Evolutionary conservation across 2,113 vertebrate genomes (phyloP), one percentile per base, ranked within the genome.

Genomic region (Corythornis cristatus): DNA sequence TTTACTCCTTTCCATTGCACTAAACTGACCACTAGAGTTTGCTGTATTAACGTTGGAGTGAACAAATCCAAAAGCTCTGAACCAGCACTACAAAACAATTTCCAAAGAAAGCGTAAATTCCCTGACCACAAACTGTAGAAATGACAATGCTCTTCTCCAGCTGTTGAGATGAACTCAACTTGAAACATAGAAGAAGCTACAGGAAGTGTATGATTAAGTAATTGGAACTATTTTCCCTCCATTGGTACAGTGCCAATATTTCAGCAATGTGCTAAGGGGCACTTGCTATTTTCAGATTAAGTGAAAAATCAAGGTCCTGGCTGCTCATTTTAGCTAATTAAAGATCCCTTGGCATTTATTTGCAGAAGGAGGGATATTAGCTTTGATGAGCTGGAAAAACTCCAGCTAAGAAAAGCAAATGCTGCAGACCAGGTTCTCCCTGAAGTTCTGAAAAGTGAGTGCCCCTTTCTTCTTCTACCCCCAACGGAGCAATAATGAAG

Each of bases 21-120:
- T n/a, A 9, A 3, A 74, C 28, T 93, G 94, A 95, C 96, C 94
- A 96, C 96, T 96, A 96, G 94, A 95, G 96, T 91, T 88, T 96
- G 96, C 95, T 96, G 68, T 94, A 74, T 86, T 94, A 96, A 94
- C 64, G 0, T 91, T 79, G 0, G 3, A 92, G 78, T 71, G 78
- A 93, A 40, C 26, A 90, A 87, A 94, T 31, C 29, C 51, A 77
- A 80, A 90, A 64, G n/a, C 50, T 80, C 71, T 91, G 71, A 94
- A 89, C 21, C 12, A 91, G 60, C 18, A 29, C 56, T 70, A 83
- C 29, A 61, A 88, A 90, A 71, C 0, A 46, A 42, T 80, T 70
- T 83, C 62, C 74, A 73, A 72, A 83, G 81, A 70, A 89, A 95
- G 35, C 22, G 53, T 68, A 15, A 94, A 87, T 87, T 85, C 68